Percentiles rank a stretch among this genome's conserved stretches.
These are phyloP conservation scores for Tetramorium alpestre DNA, from an alignment of 1,140 invertebrate species.

Conservation along the genomic window DNA sequence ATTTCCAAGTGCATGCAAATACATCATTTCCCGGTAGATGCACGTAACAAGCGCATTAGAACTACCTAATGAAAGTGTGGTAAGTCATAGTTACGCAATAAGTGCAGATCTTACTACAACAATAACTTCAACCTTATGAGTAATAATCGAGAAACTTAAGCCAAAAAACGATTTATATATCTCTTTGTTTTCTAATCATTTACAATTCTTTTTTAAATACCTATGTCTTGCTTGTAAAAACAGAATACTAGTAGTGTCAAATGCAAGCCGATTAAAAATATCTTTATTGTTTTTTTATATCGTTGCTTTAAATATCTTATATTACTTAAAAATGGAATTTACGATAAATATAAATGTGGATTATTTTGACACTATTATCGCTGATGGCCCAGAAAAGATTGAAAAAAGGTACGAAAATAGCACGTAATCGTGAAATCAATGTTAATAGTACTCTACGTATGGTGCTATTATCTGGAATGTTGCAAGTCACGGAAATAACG, in stretches of 20 bases:
- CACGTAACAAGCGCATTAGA: constrained; percentile 34
- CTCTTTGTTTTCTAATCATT: not conserved
- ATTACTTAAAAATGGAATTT: not conserved
- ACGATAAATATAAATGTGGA: not conserved
- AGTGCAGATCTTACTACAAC: not conserved
- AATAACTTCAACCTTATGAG: not conserved
- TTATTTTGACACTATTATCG: not conserved
- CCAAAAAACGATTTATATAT: not conserved
- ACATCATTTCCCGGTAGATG: constrained; percentile 36
- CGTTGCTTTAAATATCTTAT: not conserved
- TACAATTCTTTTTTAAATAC: not conserved
- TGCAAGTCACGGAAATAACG: constrained; percentile 24
- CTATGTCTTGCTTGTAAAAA: not conserved
- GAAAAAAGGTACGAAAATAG: constrained; percentile 2
- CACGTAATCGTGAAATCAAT: constrained; percentile 28
- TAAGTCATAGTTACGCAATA: not conserved
- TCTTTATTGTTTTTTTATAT: not conserved
- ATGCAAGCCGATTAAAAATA: not conserved
- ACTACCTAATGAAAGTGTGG: constrained; percentile 22
- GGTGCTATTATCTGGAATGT: not conserved
- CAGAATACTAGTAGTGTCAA: not conserved
- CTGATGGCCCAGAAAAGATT: not conserved
- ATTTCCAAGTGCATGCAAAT: constrained; percentile 39
- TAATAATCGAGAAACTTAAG: not conserved
- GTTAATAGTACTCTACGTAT: not conserved